Conservation (phyloP, 2,888 invertebrate genomes). For the Acanthosoma haemorrhoidale region DNA sequence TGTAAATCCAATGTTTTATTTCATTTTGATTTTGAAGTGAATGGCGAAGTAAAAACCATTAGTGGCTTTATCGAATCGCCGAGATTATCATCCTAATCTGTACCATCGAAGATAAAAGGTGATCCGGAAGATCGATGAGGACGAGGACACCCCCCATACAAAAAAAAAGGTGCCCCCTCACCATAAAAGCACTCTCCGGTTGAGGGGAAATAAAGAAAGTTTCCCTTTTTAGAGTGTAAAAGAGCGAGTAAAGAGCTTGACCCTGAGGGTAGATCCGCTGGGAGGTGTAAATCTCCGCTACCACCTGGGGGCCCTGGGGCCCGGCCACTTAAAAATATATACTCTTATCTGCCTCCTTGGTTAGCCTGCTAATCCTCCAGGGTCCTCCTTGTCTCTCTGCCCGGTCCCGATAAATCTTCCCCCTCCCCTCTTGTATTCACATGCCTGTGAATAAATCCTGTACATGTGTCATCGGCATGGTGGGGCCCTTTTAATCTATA, state of each 20-base stretch:
- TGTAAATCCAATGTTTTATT: too few species aligned
- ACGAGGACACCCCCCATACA: not conserved
- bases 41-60: too few species aligned
- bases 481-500: too few species aligned
- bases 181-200: not conserved
- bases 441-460: too few species aligned
- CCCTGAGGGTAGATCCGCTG: not conserved
- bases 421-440: too few species aligned
- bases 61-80: too few species aligned
- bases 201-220: not conserved
- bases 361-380: not conserved
- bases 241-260: not conserved
- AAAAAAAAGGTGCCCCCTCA: not conserved
- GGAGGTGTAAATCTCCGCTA: not conserved
- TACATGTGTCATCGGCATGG: too few species aligned
- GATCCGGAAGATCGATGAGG: not conserved
- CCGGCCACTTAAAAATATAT: not conserved
- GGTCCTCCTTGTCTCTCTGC: not conserved
- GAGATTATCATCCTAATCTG: too few species aligned
- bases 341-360: not conserved
- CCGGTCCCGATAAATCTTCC: not conserved
- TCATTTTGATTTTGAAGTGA: too few species aligned
- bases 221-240: slow-evolving; percentile 7
- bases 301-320: not conserved
- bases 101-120: not conserved